Evolutionary conservation across 1,140 invertebrate species (phyloP).

Genomic region (Andrena cerasifolii): DNA sequence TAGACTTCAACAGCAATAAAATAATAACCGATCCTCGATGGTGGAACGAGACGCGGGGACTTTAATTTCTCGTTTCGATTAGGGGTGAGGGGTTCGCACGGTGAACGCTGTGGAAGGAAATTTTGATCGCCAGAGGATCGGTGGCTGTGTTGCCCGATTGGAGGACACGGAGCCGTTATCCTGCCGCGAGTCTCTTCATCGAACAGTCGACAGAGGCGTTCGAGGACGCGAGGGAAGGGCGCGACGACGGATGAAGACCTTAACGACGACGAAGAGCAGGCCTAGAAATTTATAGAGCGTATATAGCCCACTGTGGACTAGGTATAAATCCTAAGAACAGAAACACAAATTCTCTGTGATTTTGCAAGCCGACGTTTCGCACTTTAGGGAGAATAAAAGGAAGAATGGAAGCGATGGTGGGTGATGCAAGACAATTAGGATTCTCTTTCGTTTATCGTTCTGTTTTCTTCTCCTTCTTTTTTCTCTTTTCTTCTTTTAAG

Average conservation of each 20-base stretch:
- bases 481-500: conserved; percentile 43
- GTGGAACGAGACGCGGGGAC: not conserved
- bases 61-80: not conserved
- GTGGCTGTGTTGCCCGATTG: conserved; percentile 30
- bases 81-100: too few relatives aligned
- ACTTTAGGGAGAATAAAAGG: conserved; percentile 36
- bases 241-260: conserved; percentile 59
- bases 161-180: conserved; percentile 58
- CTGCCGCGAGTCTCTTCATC: conserved; percentile 60
- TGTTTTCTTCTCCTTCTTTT: too few relatives aligned
- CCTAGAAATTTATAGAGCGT: conserved; percentile 69
- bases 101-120: too few relatives aligned
- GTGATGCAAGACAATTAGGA: conserved; percentile 45
- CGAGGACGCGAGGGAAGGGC: conserved; percentile 11
- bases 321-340: conserved; percentile 53
- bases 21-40: not conserved
- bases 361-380: conserved; percentile 65
- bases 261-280: conserved; percentile 68
- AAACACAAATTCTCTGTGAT: conserved; percentile 68
- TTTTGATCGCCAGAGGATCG: too few relatives aligned
- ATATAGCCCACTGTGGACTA: conserved; percentile 59
- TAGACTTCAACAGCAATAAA: conserved; percentile 4
- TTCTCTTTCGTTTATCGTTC: conserved; percentile 51
- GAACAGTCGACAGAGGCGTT: conserved; percentile 32
- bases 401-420: not conserved